phyloP scores from a whole-genome alignment of 2,888 invertebrate genomes.

The Melangyna quadrimaculata region DNA sequence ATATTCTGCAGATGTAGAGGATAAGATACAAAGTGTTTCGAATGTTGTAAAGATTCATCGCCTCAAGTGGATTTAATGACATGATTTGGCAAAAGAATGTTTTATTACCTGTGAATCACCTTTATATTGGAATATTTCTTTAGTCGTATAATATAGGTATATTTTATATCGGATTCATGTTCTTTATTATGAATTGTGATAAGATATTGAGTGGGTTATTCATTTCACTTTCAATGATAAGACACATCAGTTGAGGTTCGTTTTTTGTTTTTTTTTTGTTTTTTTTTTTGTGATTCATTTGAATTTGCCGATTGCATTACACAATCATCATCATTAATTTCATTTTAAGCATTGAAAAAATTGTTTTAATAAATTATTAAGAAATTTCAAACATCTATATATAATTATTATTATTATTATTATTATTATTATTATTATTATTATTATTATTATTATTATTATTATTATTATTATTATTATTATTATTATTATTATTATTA shows the following conservation, averaged over 20 bases:
- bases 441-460: too few relatives aligned
- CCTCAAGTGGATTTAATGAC: not conserved
- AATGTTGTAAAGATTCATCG: not conserved
- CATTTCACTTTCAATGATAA: not conserved
- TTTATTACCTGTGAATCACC: not conserved
- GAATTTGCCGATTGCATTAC: not conserved
- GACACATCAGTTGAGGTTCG: not conserved
- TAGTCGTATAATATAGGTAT: not conserved
- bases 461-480: too few relatives aligned
- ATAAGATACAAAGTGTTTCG: not conserved
- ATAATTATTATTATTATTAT: too few relatives aligned
- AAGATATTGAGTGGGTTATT: not conserved
- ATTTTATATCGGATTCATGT: not conserved
- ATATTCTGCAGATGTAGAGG: constrained; percentile 15
- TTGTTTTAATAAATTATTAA: too few relatives aligned
- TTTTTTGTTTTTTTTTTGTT: too few relatives aligned
- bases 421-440: too few relatives aligned
- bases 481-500: too few relatives aligned
- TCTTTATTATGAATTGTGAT: not conserved
- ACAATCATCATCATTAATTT: not conserved
- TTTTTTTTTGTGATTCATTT: not conserved
- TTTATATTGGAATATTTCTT: not conserved
- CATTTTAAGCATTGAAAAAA: not conserved
- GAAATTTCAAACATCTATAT: too few relatives aligned
- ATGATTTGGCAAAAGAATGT: not conserved